A percentile compares a stretch with the other conserved stretches of the same genome.
These are phyloP conservation scores for Agelaius tricolor DNA, from an alignment of 2,113 vertebrate species.

Conservation along the genomic window DNA sequence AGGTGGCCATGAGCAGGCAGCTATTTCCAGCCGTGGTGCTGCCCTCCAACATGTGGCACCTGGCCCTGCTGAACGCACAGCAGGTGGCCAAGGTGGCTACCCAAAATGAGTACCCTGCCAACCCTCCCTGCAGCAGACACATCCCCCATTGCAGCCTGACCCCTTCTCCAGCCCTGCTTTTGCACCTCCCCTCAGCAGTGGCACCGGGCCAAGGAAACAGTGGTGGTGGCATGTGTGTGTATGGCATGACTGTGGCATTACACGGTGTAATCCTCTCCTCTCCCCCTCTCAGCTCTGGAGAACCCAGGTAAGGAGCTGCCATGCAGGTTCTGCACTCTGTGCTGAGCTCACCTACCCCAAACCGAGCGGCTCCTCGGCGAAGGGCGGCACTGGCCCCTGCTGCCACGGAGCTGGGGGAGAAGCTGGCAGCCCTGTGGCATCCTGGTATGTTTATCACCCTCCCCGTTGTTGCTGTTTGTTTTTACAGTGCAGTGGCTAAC, in stretches of 20 bases:
- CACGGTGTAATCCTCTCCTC: not conserved
- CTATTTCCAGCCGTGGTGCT: not conserved
- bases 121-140: not conserved
- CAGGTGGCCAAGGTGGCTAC: not conserved
- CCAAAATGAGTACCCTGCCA: not conserved
- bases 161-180: not conserved
- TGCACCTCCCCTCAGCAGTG: not conserved
- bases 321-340: accelerated
- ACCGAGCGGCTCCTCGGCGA: accelerated
- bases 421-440: not conserved
- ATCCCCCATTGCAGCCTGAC: not conserved
- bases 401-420: not conserved
- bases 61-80: not conserved
- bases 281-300: not conserved
- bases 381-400: not conserved
- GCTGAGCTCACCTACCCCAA: not conserved
- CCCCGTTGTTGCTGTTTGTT: slow-evolving; percentile 31
- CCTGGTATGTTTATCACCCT: not conserved
- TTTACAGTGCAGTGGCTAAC: slow-evolving; percentile 40
- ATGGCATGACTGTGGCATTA: accelerated
- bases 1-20: accelerated
- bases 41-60: not conserved
- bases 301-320: accelerated
- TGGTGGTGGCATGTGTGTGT: accelerated
- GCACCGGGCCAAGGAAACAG: not conserved